These are phyloP conservation scores for Augiades crinisus DNA, from an alignment of 2,888 invertebrate genomes.

Conservation along the genomic window DNA sequence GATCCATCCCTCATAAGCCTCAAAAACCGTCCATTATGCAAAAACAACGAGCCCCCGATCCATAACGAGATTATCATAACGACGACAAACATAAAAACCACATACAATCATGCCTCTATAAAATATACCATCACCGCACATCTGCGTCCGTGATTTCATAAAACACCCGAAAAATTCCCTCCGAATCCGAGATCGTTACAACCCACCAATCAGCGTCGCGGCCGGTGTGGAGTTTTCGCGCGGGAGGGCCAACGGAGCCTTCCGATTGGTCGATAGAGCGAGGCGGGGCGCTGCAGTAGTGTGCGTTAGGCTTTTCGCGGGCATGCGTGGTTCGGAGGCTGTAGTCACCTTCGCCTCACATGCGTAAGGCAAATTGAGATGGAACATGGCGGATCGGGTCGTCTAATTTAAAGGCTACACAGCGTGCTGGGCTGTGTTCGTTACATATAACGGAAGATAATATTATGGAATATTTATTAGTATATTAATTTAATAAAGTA, in stretches of 20 bases:
- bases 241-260: constrained; percentile 59
- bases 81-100: constrained; percentile 61
- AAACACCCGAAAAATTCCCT: constrained; percentile 74
- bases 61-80: constrained; percentile 75
- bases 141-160: constrained; percentile 46
- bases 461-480: no score
- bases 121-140: constrained; percentile 54
- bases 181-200: constrained; percentile 68
- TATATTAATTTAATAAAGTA: no score
- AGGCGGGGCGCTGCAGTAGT: constrained; percentile 54
- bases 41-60: constrained; percentile 58
- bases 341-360: constrained; percentile 9
- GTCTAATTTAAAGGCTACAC: neutral
- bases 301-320: constrained; percentile 55
- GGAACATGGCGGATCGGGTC: constrained; percentile 11
- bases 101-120: constrained; percentile 58
- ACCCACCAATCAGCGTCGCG: constrained; percentile 13
- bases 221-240: constrained; percentile 42
- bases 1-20: constrained; percentile 23
- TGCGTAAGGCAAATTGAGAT: constrained; percentile 23
- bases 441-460: no score
- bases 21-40: constrained; percentile 56
- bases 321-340: constrained; percentile 43
- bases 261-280: constrained; percentile 59
- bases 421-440: no score